phyloP scores from a whole-genome alignment of 2,113 vertebrate genomes.

The Lasiurus borealis region DNA sequence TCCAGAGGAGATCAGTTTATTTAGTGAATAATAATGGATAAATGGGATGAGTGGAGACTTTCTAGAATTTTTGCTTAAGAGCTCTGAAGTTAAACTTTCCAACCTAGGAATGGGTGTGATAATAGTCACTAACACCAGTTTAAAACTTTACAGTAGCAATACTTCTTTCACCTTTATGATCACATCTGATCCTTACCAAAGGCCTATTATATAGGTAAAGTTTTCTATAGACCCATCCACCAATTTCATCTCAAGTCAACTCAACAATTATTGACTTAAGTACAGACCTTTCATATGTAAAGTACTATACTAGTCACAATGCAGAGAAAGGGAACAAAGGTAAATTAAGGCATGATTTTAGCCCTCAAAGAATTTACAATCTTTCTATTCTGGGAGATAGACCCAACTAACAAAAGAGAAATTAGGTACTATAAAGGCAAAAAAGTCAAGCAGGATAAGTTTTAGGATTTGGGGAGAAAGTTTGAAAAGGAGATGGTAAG shows the following conservation, averaged over 20 bases:
- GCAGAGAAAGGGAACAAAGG: not conserved
- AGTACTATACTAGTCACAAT: not conserved
- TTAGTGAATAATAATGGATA: not conserved
- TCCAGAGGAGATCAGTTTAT: not conserved
- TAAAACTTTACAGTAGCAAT: not conserved
- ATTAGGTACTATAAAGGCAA: not conserved
- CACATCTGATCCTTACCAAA: not conserved
- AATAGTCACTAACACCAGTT: not conserved
- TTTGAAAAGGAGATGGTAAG: conserved; percentile 29
- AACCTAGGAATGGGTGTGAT: not conserved
- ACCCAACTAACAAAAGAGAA: not conserved
- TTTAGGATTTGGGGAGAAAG: conserved; percentile 3
- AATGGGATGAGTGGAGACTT: not conserved
- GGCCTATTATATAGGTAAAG: not conserved
- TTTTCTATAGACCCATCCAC: not conserved
- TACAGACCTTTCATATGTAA: not conserved
- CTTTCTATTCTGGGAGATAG: not conserved
- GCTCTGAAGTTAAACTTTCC: not conserved
- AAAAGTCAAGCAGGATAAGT: not conserved
- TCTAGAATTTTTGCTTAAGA: not conserved
- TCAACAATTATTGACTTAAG: not conserved
- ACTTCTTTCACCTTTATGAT: not conserved
- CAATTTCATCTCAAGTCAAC: not conserved
- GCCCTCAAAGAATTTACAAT: not conserved
- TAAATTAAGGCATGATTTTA: not conserved